Base-by-base conservation (phyloP, 2,888 invertebrate genomes). In the Sarcophaga caerulescens region DNA sequence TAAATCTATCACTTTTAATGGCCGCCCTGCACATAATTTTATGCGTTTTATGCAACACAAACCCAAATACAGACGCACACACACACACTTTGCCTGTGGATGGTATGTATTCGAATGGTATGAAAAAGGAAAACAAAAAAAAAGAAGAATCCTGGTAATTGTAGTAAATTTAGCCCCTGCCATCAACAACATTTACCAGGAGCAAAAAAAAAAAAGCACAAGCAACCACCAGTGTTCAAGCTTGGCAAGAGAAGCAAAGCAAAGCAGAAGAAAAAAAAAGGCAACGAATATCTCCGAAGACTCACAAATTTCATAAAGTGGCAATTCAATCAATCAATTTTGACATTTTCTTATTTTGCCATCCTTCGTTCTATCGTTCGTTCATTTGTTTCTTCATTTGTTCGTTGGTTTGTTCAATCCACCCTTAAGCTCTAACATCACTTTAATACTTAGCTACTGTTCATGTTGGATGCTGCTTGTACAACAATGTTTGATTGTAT, bases 281-380 rank as follows among this genome's bases (percentile, higher is more conserved):
- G 75, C 75, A 75, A 76, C 19, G 60, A 84, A 85, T 90, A 91
- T 92, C 91, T 92, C 91, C 87, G 90, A 92, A 92, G 91, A 91
- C 92, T 91, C 92, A 92, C 91, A 92, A 92, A 92, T 92, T 92
- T 91, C 91, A 92, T 91, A 92, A 91, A 91, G 91, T 91, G 91
- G 92, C 92, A 92, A 92, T 92, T 92, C 92, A 92, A 92, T 92
- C 92, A 92, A 92, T 92, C 92, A 92, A 92, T 91, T 92, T 89
- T 90, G 92, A 92, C 92, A 90, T 91, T 87, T 89, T 87, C 81
- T 87, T 85, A 85, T 73, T 82, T 80, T 52, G 17, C 52, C 52
- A 17, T 52, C 52, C 52, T 79, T 59, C 85, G 66, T 66, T 66
- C 66, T 8, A 73, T 44, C 44, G 73, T 77, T 44, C 44, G 73